phyloP scores from a whole-genome alignment of 1,140 invertebrate genomes.

The Pseudomyrmex flavicornis region DNA sequence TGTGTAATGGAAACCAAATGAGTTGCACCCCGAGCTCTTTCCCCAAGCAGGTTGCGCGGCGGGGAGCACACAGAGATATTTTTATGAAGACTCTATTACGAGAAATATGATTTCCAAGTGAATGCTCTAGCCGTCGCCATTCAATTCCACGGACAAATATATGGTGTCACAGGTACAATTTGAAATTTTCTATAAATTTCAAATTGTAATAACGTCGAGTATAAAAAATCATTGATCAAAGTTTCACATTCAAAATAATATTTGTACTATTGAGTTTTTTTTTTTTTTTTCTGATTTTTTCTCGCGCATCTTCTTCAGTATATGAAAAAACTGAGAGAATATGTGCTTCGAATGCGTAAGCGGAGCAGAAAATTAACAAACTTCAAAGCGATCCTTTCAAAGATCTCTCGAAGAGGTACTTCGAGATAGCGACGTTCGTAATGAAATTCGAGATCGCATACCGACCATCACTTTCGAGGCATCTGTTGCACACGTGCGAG shows the following conservation, averaged over 20 bases:
- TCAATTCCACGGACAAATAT: not conserved
- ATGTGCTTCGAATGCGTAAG: too few species aligned
- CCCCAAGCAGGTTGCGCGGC: not conserved
- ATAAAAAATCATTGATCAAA: not conserved
- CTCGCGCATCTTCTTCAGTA: not conserved
- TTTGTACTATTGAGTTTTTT: too few species aligned
- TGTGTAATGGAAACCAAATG: constrained; percentile 50
- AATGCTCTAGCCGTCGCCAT: not conserved
- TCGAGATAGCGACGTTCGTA: not conserved
- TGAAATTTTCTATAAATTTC: constrained; percentile 10
- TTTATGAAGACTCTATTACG: not conserved
- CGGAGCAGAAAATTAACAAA: too few species aligned
- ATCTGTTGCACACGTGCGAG: constrained; percentile 76
- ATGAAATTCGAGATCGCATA: constrained; percentile 43
- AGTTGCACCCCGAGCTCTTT: not conserved
- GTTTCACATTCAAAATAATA: not conserved
- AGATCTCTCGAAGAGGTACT: not conserved
- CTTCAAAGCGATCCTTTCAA: not conserved
- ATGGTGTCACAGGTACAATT: not conserved
- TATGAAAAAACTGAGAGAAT: not conserved
- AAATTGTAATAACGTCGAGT: not conserved
- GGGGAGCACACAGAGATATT: not conserved
- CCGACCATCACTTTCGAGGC: constrained; percentile 56
- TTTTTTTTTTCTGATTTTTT: too few species aligned
- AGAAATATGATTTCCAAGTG: not conserved